phyloP scores from a whole-genome alignment of 2,113 vertebrate species.

The Sturnus vulgaris region DNA sequence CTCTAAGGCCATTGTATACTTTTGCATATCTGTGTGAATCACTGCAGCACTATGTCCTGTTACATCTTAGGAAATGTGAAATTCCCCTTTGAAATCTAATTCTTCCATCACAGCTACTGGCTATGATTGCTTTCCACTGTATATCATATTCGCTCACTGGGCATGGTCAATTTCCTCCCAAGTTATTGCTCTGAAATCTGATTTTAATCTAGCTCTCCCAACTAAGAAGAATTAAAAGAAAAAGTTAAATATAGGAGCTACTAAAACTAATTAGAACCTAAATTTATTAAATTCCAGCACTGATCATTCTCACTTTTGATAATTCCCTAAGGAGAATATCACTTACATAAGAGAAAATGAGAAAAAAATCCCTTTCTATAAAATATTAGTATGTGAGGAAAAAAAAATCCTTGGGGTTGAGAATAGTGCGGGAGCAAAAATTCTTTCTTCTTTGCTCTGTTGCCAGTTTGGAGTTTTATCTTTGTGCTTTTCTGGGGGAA shows the following conservation, averaged over 20 bases:
- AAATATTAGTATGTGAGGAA: background rate
- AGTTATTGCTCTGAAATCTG: background rate
- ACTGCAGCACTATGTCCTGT: background rate
- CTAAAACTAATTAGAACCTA: background rate
- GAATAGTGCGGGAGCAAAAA: background rate
- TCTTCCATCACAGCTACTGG: background rate
- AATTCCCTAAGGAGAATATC: background rate
- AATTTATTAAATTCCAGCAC: background rate
- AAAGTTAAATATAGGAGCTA: background rate
- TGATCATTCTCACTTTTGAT: background rate
- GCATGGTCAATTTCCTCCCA: background rate
- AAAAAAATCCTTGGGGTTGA: background rate
- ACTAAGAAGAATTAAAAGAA: background rate
- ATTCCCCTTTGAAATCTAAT: background rate
- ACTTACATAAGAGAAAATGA: background rate
- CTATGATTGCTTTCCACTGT: background rate
- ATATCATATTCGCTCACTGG: background rate
- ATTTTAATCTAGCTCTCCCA: background rate
- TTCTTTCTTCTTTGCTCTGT: background rate
- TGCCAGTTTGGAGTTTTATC: background rate
- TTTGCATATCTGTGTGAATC: background rate
- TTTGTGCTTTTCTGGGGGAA: background rate
- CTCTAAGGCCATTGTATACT: background rate
- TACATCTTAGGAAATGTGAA: background rate
- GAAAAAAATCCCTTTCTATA: background rate